Evolutionary conservation across 2,797 vertebrate genomes (phyloP), one percentile per base, ranked within the genome.

Genomic region (Brotula barbata): DNA sequence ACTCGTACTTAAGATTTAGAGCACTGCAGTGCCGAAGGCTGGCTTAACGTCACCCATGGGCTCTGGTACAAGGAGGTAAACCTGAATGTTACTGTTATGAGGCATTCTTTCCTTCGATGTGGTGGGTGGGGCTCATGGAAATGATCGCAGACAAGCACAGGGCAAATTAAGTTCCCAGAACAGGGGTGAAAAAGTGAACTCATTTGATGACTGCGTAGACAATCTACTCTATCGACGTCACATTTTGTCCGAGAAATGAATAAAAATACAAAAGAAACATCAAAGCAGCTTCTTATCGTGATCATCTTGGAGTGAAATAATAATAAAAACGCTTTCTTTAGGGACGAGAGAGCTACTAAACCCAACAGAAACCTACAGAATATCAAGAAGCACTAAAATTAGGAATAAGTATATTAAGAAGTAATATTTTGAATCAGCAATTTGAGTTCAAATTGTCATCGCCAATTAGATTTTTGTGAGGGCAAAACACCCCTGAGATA

Each of bases 1-100:
- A 49, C 55, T 45, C 2, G 31, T 58, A 36, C 64, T 80, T 77
- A 80, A 80, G 81, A 85, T 84, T 81, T 78, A 84, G 74, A 83
- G 55, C 78, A 74, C 36, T 64, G 79, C 80, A 73, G 66, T 74
- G 50, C 68, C 51, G 17, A 75, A 70, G 73, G 71, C 64, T 15
- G 64, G 58, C 48, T 78, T 66, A 74, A 74, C 56, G 41, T 73
- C 57, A 72, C 77, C 70, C 68, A 36, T 37, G 67, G 58, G 70
- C 69, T 73, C 55, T 68, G 36, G 28, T 55, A 62, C 61, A 69
- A 16, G 63, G 54, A 74, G 40, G 40, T 58, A 61, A 76, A 58
- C 43, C 36, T 75, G 21, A 62, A 66, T 43, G 48, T 49, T 41
- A 20, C 34, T 36, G 49, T 64, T 57, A 39, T 42, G 40, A 57